Conservation (phyloP, 2,113 vertebrate genomes). For the Stictonetta naevosa region DNA sequence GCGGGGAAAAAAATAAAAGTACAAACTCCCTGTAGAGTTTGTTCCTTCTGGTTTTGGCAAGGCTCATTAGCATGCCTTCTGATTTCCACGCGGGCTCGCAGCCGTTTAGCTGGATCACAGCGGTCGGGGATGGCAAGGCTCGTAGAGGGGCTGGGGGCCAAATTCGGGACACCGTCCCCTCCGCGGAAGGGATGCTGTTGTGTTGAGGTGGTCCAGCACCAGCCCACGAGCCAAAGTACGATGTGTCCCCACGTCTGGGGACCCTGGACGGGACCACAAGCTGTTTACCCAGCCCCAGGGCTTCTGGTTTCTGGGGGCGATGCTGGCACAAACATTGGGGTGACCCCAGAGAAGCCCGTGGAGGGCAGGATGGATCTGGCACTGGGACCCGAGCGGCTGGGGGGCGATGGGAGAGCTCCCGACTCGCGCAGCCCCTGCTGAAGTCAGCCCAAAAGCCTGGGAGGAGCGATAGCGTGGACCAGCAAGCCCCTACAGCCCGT, state of each 20-base stretch:
- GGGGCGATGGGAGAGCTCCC: neutral
- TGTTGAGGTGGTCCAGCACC: neutral
- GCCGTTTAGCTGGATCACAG: constrained; percentile 20
- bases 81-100: constrained; percentile 2
- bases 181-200: neutral
- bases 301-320: fast-evolving
- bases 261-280: too few species aligned
- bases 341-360: fast-evolving
- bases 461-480: fast-evolving
- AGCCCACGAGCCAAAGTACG: neutral
- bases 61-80: constrained; percentile 57
- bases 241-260: too few species aligned
- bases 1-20: neutral
- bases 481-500: neutral
- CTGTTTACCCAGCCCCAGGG: fast-evolving
- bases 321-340: neutral
- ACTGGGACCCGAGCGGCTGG: neutral
- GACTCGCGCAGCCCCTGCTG: neutral
- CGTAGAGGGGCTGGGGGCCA: neutral
- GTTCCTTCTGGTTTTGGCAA: constrained; percentile 60
- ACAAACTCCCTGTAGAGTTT: constrained; percentile 57
- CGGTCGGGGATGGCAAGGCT: neutral
- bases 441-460: neutral
- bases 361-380: neutral
- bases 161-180: neutral